phyloP scores from a whole-genome alignment of 2,113 vertebrate genomes.

The Mellivora capensis region DNA sequence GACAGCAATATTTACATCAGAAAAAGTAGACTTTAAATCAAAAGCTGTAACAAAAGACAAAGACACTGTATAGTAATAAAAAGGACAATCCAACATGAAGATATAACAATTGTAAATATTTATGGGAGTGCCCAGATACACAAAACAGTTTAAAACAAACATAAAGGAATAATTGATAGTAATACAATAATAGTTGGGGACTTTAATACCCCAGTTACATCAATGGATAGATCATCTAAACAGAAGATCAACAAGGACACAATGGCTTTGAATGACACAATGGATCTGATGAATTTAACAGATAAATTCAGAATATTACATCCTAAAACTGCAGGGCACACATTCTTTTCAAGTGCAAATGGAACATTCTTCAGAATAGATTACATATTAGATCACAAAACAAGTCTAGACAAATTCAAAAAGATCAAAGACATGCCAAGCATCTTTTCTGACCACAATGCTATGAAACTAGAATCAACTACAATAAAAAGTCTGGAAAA shows the following conservation, averaged over 20 bases:
- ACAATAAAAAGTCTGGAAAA: not conserved
- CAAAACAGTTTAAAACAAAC: not conserved
- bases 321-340: not conserved
- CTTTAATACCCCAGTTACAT: not conserved
- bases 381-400: not conserved
- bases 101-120: not conserved
- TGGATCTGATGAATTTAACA: not conserved
- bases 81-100: not conserved
- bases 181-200: not conserved
- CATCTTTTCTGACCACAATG: not conserved
- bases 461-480: not conserved
- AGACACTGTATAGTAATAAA: not conserved
- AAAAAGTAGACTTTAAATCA: not conserved
- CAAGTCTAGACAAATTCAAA: not conserved
- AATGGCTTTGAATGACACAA: not conserved
- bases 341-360: not conserved
- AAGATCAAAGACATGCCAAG: not conserved
- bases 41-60: not conserved
- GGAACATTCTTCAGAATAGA: not conserved
- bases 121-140: not conserved
- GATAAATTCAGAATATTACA: not conserved
- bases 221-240: no score
- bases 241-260: no score
- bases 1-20: not conserved
- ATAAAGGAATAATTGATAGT: not conserved